Evolutionary conservation across 1,140 invertebrate genomes (phyloP), one percentile per base, ranked within the genome.

Genomic region (Amphibalanus amphitrite): DNA sequence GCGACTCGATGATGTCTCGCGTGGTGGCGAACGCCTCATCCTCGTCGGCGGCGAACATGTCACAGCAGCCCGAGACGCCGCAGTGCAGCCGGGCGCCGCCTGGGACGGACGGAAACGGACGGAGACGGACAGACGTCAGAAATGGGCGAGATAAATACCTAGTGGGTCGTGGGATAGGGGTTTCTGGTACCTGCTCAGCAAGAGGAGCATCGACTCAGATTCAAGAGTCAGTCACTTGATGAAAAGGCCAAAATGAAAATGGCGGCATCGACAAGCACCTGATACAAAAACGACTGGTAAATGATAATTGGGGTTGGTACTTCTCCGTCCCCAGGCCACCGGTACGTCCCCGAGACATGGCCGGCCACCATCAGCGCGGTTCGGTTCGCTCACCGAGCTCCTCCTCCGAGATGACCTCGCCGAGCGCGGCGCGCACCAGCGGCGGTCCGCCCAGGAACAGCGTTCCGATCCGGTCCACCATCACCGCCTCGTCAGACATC

Each of bases 401-500:
- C 73, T 78, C 76, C 47, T 75, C 77, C 29, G 73, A 71, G 6
- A 78, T 75, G 17, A 74, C 73, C 74, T 78, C 78, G 20, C 77
- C 77, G 33, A 75, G 78, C n/a, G 78, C 78, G 30, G 78, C 77
- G 71, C 78, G 77, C 17, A 78, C 77, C 33, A 78, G 71, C 26
- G 77, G 76, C 28, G 77, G 76, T 77, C 78, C 29, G 73, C 78
- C 78, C n/a, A 79, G 71, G 70, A 76, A 79, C 26, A 79, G 75
- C 26, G 74, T 72, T 29, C 78, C 78, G 30, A 76, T 75, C 30
- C 74, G 68, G 10, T 78, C 78, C 71, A 83, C 82, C 72, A 84
- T 77, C 15, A 82, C 82, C 10, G 82, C 81, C 68, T 83, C 83
- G 71, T 78, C 82, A 20, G 83, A 76, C 77, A 84, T 84, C 25